Conservation (phyloP, 2,113 vertebrate species). For the Callipepla squamata region DNA sequence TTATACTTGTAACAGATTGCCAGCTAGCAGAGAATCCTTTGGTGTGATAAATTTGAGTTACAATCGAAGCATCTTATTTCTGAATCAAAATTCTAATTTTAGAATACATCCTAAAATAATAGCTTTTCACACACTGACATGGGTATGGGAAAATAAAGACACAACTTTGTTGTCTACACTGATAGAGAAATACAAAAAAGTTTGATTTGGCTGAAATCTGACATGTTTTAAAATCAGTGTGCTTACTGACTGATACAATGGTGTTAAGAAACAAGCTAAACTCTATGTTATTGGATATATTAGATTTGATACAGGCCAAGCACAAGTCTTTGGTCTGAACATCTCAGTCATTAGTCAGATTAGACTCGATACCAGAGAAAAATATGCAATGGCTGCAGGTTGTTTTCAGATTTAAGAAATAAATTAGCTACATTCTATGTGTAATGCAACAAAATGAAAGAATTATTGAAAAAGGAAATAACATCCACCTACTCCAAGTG, state of each 20-base stretch:
- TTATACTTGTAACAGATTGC: neutral
- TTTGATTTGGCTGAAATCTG: constrained; percentile 36
- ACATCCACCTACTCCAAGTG: neutral
- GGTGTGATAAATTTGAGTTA: neutral
- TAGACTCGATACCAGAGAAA: neutral
- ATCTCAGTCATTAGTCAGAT: constrained; percentile 25
- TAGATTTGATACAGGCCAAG: neutral
- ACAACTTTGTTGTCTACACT: constrained; percentile 20
- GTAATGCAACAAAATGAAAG: neutral
- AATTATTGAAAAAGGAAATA: neutral
- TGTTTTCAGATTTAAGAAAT: neutral
- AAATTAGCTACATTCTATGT: constrained; percentile 3
- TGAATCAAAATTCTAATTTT: neutral
- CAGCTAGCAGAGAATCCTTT: neutral
- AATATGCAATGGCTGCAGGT: neutral
- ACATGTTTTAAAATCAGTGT: constrained; percentile 48
- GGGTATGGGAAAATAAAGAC: neutral
- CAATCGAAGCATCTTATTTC: neutral
- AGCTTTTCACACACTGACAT: constrained; percentile 15
- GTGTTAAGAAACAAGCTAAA: constrained; percentile 12
- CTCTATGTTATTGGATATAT: constrained; percentile 9
- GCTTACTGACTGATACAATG: constrained; percentile 50
- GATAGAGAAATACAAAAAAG: constrained; percentile 29
- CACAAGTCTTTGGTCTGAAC: constrained; percentile 27
- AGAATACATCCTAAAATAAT: neutral